Evolutionary conservation across 2,797 vertebrate species (phyloP), one percentile per base, ranked within the genome.

Genomic region (Gorsachius magnificus): DNA sequence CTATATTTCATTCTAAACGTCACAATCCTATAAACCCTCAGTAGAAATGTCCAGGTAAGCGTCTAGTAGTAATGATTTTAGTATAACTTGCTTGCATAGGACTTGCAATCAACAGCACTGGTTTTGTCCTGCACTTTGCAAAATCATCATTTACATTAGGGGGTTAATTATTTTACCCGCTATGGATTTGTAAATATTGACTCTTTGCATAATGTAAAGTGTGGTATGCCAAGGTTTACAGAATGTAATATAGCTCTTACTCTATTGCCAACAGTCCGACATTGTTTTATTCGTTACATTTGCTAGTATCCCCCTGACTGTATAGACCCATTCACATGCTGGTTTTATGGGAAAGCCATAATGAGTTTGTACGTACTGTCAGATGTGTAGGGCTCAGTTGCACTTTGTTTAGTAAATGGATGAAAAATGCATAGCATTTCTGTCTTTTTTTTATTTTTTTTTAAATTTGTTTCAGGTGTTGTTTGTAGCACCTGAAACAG

Each of bases 171-270:
- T 93, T 97, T 97, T 97, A 96, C 97, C 95, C 95, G 71, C 94
- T 96, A 66, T 94, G 98, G 97, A 98, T 98, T 95, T 99, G 99
- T 99, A 99, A 98, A 99, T 99, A 99, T 96, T 97, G 98, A 98
- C 98, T 98, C 98, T 98, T 98, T 97, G 98, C 98, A 97, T 99
- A 98, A 98, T 98, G 98, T 99, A 98, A 98, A 99, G 98, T 97
- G 97, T 99, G 98, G 97, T 99, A 98, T 99, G 98, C 98, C 97
- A 99, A 98, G 98, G 99, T 99, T 99, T 99, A 99, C 99, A 99
- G 98, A 98, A 99, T 98, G 98, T 99, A 98, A 98, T 98, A 97
- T 99, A 99, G 98, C 96, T 98, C 95, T 98, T 98, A 96, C 53
- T 98, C 95, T 98, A 97, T 98, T 98, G 98, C 99, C 99, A 99